Evolutionary conservation across 2,888 invertebrate species (phyloP), one percentile per base, ranked within the genome.

Genomic region (Zygogramma bicolorata): DNA sequence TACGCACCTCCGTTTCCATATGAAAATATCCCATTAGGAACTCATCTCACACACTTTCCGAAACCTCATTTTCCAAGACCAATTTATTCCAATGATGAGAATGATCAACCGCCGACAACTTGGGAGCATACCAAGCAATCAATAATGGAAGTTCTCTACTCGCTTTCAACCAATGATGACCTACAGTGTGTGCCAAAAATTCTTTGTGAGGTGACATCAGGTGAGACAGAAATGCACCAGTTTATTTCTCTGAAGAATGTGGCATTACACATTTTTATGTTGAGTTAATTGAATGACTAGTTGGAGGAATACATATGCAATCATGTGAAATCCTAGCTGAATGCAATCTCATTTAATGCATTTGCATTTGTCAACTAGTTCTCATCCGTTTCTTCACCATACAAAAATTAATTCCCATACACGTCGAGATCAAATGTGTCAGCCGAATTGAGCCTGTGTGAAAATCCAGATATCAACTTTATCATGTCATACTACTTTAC

Each of bases 131-230:
- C 53, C 1, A 53, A 53, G n/a, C 38, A 20, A 25, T 42, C 61
- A 40, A 42, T 88, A 42, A 84, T 87, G 81, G 86, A 88, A 22
- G 91, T 91, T 13, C 84, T 93, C 75, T 88, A 89, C 79, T 90
- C 92, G 74, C 91, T 93, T 79, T 89, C 92, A 18, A 88, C 89
- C 80, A 92, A 94, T 85, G 95, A 95, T 85, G 94, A 94, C 84
- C 89, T 92, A 80, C 92, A 93, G 81, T 95, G 95, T 86, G 93
- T 95, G 73, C 93, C 95, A 2, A 89, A 94, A 83, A 88, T 95
- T 79, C 88, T 95, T 74, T 95, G 95, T 83, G 95, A 95, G 86
- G 90, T 94, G 65, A 92, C 94, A 87, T 91, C 81, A 87, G 89
- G 91, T 74, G 89, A 91, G 61, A 10, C 25, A 31, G 18, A 13